These are phyloP conservation scores for Drosophila nannoptera DNA, from an alignment of 1,140 invertebrate genomes.

Conservation along the genomic window DNA sequence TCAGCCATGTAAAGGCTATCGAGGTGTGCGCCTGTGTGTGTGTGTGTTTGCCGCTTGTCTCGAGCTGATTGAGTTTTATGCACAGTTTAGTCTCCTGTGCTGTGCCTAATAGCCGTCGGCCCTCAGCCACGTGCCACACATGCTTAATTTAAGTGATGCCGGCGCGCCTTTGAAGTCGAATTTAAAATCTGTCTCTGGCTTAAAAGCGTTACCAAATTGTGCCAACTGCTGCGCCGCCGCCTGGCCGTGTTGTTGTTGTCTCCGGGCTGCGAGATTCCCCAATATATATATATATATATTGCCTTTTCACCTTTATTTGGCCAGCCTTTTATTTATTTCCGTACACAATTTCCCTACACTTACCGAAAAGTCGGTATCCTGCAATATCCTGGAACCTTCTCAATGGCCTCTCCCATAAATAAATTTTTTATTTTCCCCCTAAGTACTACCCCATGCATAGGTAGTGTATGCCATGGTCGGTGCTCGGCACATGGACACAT, in stretches of 20 bases:
- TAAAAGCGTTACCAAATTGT: neutral
- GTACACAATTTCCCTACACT: slow-evolving; percentile 26
- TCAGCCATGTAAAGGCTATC: slow-evolving; percentile 59
- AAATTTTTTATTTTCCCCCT: too few relatives aligned
- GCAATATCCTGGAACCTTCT: neutral
- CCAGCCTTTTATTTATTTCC: slow-evolving; percentile 65
- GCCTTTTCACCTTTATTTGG: slow-evolving; percentile 68
- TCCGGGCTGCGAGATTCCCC: neutral
- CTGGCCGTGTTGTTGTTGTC: slow-evolving; percentile 18
- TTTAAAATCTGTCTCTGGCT: slow-evolving; percentile 11
- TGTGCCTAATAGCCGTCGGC: slow-evolving; percentile 66
- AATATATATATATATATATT: slow-evolving; percentile 2
- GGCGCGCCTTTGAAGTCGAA: slow-evolving; percentile 26
- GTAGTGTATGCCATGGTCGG: too few relatives aligned
- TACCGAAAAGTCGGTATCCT: neutral
- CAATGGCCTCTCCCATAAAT: too few relatives aligned
- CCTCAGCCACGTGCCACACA: slow-evolving; percentile 62
- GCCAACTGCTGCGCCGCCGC: neutral
- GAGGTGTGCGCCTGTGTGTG: slow-evolving; percentile 42
- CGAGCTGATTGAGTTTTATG: slow-evolving; percentile 76
- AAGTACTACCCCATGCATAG: too few relatives aligned
- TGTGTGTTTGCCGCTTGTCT: slow-evolving; percentile 41
- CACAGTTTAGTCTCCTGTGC: slow-evolving; percentile 66
- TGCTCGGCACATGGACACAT: slow-evolving; percentile 14
- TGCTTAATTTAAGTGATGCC: slow-evolving; percentile 65